Conservation (phyloP, 2,888 invertebrate species). For the Chorisops tibialis region DNA sequence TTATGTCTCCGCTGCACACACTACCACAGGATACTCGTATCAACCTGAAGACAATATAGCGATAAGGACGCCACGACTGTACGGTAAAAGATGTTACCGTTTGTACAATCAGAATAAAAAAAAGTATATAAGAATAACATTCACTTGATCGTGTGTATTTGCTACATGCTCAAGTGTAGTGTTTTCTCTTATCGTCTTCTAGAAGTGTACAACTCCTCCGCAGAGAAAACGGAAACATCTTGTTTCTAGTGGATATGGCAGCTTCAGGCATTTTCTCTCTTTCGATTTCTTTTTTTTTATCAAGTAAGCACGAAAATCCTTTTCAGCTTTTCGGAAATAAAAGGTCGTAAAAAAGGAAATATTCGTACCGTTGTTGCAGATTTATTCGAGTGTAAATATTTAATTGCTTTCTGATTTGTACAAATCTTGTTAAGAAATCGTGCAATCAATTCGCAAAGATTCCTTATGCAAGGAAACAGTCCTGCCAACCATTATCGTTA, state of each 20-base stretch:
- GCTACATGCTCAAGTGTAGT: no score
- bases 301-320: conserved; percentile 9
- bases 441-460: background rate
- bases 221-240: no score
- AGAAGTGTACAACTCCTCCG: no score
- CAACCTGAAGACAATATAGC: conserved; percentile 12
- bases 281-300: background rate
- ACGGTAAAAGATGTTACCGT: no score
- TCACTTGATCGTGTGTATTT: no score
- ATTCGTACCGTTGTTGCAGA: conserved; percentile 1
- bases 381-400: conserved; percentile 16
- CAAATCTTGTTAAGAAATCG: conserved; percentile 2
- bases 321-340: conserved; percentile 1
- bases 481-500: background rate
- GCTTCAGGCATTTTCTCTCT: background rate
- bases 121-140: no score
- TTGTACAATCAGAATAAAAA: no score
- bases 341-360: background rate
- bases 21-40: conserved; percentile 19
- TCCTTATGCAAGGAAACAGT: background rate
- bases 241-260: no score
- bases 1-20: conserved; percentile 18
- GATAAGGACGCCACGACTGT: background rate
- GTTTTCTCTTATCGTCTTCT: no score
- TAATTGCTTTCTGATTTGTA: conserved; percentile 21